Percentiles rank a stretch among this genome's conserved stretches.
These are phyloP conservation scores for Hydrophis major DNA, from an alignment of 2,797 vertebrate genomes.

Conservation along the genomic window DNA sequence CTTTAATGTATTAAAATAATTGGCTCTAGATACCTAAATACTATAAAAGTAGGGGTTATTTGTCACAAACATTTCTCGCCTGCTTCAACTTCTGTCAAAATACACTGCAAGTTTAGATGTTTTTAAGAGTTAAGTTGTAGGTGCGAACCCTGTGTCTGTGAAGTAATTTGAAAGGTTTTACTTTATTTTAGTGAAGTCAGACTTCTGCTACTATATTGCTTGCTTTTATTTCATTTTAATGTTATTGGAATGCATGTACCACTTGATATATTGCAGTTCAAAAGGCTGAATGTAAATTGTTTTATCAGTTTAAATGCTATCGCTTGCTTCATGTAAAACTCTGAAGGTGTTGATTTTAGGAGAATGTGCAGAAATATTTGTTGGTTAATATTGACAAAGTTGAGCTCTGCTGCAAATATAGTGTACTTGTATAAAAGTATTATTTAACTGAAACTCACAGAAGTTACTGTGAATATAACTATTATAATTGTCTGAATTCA, in stretches of 20 bases:
- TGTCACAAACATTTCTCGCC: not conserved
- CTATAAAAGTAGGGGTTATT: not conserved
- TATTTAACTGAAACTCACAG: constrained; percentile 68
- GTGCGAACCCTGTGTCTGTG: not conserved
- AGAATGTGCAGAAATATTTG: constrained; percentile 44
- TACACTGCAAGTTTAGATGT: not conserved
- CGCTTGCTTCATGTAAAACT: constrained; percentile 26
- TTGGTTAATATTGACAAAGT: constrained; percentile 54
- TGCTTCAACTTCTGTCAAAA: not conserved
- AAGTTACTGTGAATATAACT: constrained; percentile 71
- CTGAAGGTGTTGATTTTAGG: constrained; percentile 25
- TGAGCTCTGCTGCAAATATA: constrained; percentile 56
- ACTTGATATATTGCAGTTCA: not conserved
- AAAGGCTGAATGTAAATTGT: constrained; percentile 16
- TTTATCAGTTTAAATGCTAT: constrained; percentile 10
- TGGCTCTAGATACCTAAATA: not conserved
- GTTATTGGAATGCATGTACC: not conserved
- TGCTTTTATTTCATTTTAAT: constrained; percentile 1
- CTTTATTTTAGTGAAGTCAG: not conserved
- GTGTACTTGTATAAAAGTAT: constrained; percentile 60
- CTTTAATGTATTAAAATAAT: not conserved
- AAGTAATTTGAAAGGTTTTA: not conserved
- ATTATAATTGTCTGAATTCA: constrained; percentile 60
- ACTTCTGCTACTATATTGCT: not conserved
- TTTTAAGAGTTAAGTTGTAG: not conserved